Base-by-base conservation (phyloP, 1,140 invertebrate genomes). In the Conus ventricosus region DNA sequence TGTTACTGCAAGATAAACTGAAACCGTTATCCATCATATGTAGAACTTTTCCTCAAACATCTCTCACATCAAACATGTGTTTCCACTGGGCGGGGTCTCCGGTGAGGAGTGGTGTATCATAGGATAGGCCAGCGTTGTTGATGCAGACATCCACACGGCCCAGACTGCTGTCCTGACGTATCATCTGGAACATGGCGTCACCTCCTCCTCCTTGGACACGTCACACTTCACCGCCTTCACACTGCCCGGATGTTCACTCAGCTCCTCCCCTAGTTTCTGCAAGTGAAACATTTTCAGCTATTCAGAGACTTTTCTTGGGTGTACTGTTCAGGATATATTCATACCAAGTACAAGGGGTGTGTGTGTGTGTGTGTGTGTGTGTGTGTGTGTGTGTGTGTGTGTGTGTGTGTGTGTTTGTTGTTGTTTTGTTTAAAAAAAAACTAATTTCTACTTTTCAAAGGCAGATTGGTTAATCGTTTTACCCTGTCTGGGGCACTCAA, bases 111-210 rank as follows among this genome's bases (percentile, higher is more conserved):
- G 91, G 95, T 90, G 94, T 95, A 25, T 87, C 91, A 88, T 93
- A 96, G 90, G 91, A 91, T 0, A 96, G 92, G 4, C 97, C 97
- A 5, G 97, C 97, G 93, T 97, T 97, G 92, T 98, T 98, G 54
- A 98, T 95, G 80, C 97, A 95, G 4, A 98, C 95, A 92, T 97
- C 96, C 3, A 97, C 95, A 23, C 96, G 96, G 7, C 96, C 97
- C 71, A 91, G 93, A 76, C 96, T 95, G 17, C 96, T 93, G 78
- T 96, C 95, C 20, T 96, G 96, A 96, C 90, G 89, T 84, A 94
- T 92, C 60, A 96, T 96, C 87, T 96, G 92, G 92, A 98, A 98
- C 76, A 97, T 96, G 25, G 94, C 94, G 96, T 92, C 75, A 98
- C 96, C 0, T 97, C 96, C 3, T 96, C 95, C 92, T 96, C 96